Base-by-base conservation (phyloP, 2,797 vertebrate species). In the Falco novaeseelandiae region DNA sequence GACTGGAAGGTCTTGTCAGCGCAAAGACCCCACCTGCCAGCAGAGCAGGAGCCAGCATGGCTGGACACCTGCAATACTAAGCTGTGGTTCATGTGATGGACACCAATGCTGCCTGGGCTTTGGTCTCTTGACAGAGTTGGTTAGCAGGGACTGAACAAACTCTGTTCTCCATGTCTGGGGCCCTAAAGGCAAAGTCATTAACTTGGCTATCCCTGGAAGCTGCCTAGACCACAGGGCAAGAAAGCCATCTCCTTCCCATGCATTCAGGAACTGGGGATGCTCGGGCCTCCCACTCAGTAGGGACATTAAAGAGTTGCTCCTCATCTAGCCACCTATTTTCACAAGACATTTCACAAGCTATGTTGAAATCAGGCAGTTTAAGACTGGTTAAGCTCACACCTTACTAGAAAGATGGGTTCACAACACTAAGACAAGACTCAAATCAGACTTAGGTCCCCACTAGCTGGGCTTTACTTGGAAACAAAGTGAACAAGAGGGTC, bases 281-380 rank as follows among this genome's bases (percentile, higher is more conserved):
- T 77, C 30, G 48, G 44, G 27, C 11, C 34, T 76, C 65, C 14
- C 26, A 30, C 27, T 71, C 25, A 22, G 30, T 8, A 29, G 5
- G 9, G 14, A 8, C 22, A 27, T 44, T 20, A 26, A 18, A 40
- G 18, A 36, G 16, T 22, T 15, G 18, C 22, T 70, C 9, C 30
- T 65, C 51, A n/a, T 48, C 44, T 52, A 81, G 44, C 16, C 32
- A 11, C 14, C 21, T 36, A 4, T 70, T 52, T 34, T 19, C 59
- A 61, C 36, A 46, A 59, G 23, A 27, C 3, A 26, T 55, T 83
- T 52, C 44, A 34, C 63, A 65, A 76, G 19, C 8, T 19, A 9
- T 2, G 0, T 21, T 65, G 30, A 38, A 19, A 54, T 48, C n/a
- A 76, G 30, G 15, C 7, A 52, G 38, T 7, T 22, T 0, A 0